Base-by-base conservation (phyloP, 2,888 invertebrate species). In the Harpalus rubripes region DNA sequence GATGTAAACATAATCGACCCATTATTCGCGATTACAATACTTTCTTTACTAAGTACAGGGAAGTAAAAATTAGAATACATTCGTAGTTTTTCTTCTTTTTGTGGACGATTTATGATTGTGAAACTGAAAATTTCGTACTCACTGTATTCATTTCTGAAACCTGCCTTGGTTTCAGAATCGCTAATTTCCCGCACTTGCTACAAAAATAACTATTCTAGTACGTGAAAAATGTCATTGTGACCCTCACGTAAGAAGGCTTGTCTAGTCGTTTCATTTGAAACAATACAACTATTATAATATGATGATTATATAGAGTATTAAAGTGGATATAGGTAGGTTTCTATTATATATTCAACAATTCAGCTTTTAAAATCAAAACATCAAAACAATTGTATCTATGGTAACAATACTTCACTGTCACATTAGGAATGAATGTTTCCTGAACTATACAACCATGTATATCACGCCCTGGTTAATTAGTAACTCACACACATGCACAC, bases 301-400 rank as follows among this genome's bases (percentile, higher is more conserved):
- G 10, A 44, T 44, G 44, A 52, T 12, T 52, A 12, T 12, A 52
- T 32, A 32, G 32, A 32, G 32, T 32, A 32, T 32, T 32, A 32
- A 5, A 32, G 32, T 32, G 32, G 4, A 32, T 32, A 32, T 8
- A 52, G 44, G 44, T 52, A 52, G 44, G 44, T 52, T 32, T 32
- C 44, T 12, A 52, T 52, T 52, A 52, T 52, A 52, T 52, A 52
- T 52, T 52, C 44, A 52, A 52, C 44, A 32, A 32, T 52, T 52
- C 12, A 8, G 44, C 7, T 10, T 44, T 44, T 10, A 44, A 44
- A 44, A 52, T 52, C 12, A 52, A 52, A 52, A 12, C 44, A 12
- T 52, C 10, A 12, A 52, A 52, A 52, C 44, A 52, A 52, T 52
- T 52, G 44, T 52, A 12, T 52, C 44, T 52, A 52, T 52, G 44